A percentile compares a stretch with the other conserved stretches of the same genome.
These are phyloP conservation scores for Tiliqua scincoides DNA, from an alignment of 2,113 vertebrate genomes.

Conservation along the genomic window DNA sequence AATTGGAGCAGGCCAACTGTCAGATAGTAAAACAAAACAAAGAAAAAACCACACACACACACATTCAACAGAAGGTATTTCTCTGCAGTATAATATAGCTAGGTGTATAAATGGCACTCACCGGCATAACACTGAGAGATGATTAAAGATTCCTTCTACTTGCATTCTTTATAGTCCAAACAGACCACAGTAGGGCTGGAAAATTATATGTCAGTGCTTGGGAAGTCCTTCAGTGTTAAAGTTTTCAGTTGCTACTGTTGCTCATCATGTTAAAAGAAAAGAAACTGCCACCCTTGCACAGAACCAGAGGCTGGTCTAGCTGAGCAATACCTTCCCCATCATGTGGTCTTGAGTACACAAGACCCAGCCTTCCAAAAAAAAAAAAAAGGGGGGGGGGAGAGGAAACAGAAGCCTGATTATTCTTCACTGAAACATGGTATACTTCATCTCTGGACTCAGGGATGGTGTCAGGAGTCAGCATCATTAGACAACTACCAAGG, in stretches of 20 bases:
- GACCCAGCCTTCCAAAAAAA: too few relatives aligned
- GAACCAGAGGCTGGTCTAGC: too few relatives aligned
- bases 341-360: too few relatives aligned
- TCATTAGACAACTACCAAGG: too few relatives aligned
- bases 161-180: conserved; percentile 17
- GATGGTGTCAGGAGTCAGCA: too few relatives aligned
- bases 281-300: too few relatives aligned
- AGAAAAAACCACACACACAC: background rate
- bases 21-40: conserved; percentile 18
- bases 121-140: conserved; percentile 48
- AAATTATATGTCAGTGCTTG: background rate
- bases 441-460: too few relatives aligned
- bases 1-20: conserved; percentile 36
- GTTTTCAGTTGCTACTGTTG: background rate
- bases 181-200: background rate
- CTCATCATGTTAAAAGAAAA: background rate
- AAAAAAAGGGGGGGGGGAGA: too few relatives aligned
- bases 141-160: conserved; percentile 21
- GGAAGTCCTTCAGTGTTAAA: background rate
- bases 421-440: too few relatives aligned
- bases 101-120: conserved; percentile 50
- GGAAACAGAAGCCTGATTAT: too few relatives aligned
- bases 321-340: too few relatives aligned
- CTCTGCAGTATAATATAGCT: conserved; percentile 50
- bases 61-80: conserved; percentile 55